phyloP scores from a whole-genome alignment of 2,888 invertebrate species.

The Fragum sueziense region DNA sequence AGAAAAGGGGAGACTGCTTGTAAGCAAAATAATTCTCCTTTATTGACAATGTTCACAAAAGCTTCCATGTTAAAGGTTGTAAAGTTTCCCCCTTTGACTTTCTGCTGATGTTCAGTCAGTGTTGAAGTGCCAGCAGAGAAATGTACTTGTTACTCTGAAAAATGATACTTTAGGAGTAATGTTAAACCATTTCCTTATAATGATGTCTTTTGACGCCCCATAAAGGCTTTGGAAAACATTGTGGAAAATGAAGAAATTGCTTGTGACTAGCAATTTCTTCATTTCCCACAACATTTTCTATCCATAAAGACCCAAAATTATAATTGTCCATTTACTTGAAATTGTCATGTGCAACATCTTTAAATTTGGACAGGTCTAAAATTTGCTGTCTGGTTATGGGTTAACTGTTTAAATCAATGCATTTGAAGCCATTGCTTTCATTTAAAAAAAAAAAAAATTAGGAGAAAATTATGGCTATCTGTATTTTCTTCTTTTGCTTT shows the following conservation, averaged over 20 bases:
- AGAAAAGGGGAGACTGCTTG: too few relatives aligned
- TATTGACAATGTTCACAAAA: too few relatives aligned
- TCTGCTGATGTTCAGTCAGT: background rate
- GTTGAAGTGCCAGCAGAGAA: background rate
- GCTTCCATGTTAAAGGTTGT: too few relatives aligned
- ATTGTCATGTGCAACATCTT: background rate
- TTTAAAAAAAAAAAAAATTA: background rate
- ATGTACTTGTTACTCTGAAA: background rate
- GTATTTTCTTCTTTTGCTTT: too few relatives aligned
- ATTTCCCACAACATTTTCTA: background rate
- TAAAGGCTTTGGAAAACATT: too few relatives aligned
- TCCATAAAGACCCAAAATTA: too few relatives aligned
- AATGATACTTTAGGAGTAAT: background rate
- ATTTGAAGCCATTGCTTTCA: background rate
- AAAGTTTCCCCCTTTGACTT: too few relatives aligned
- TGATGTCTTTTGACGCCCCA: too few relatives aligned
- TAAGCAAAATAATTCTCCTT: too few relatives aligned
- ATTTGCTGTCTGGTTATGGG: too few relatives aligned
- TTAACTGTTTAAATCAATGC: too few relatives aligned
- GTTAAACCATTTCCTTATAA: background rate
- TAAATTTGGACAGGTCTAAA: background rate
- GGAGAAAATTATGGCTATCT: background rate
- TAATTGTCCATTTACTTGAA: background rate
- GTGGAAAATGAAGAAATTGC: background rate
- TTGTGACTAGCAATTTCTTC: background rate